Evolutionary conservation across 2,888 invertebrate genomes (phyloP).

Genomic region (Tiliacea citrago): DNA sequence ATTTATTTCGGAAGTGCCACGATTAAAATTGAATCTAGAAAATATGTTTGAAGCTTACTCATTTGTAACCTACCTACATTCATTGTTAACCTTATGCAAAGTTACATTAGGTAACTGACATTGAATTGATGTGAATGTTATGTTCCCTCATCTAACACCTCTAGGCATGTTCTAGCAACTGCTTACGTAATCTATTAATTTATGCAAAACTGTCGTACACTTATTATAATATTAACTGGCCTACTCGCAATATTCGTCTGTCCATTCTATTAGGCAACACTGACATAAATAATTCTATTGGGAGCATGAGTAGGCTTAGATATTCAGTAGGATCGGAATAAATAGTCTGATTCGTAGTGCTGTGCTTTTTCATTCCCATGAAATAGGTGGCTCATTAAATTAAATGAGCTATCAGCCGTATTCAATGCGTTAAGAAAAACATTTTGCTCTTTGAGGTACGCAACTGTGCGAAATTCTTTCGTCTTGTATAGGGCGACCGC

Average conservation of each 20-base stretch:
- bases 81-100: no score
- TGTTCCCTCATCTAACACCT: no score
- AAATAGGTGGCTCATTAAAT: constrained; percentile 83
- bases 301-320: constrained; percentile 3
- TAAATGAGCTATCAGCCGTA: constrained; percentile 87
- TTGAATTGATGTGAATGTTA: no score
- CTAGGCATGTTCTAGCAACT: not conserved
- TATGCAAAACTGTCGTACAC: constrained; percentile 35
- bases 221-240: constrained; percentile 39
- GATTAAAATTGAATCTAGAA: not conserved
- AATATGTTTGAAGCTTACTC: not conserved
- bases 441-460: constrained; percentile 80
- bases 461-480: constrained; percentile 87
- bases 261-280: constrained; percentile 43
- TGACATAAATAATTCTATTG: constrained; percentile 44
- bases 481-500: constrained; percentile 83
- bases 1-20: constrained; percentile 17
- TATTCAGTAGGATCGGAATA: constrained; percentile 34
- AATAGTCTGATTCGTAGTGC: constrained; percentile 54
- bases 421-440: constrained; percentile 83
- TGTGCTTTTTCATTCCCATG: constrained; percentile 52
- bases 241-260: constrained; percentile 27
- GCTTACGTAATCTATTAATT: constrained; percentile 42
- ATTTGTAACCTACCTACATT: no score
- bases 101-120: no score